These are phyloP conservation scores for Euwallacea similis DNA, from an alignment of 1,140 invertebrate species.

Conservation along the genomic window DNA sequence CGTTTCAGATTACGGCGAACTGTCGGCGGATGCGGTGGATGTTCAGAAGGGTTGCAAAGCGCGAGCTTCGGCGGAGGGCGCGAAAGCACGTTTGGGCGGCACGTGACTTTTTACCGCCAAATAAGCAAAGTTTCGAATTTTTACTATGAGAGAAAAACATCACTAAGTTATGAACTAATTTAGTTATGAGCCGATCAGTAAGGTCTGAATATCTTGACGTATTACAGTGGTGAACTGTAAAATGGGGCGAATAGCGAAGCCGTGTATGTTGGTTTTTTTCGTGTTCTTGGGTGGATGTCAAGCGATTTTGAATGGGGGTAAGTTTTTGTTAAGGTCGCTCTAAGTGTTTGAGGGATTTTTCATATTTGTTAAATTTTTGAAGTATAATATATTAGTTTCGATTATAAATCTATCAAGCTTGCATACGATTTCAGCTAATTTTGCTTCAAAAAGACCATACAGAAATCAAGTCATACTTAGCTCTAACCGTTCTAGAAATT, in stretches of 20 bases:
- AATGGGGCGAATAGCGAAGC: background rate
- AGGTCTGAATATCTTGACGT: background rate
- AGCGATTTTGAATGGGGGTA: slow-evolving; percentile 26
- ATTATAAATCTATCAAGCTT: too few relatives aligned
- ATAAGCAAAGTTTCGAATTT: too few relatives aligned
- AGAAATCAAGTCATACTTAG: too few relatives aligned
- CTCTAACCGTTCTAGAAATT: too few relatives aligned
- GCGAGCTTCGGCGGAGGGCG: background rate
- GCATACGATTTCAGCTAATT: too few relatives aligned
- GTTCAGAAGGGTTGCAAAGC: background rate
- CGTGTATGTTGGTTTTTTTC: background rate
- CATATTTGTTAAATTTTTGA: too few relatives aligned
- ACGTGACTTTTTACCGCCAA: slow-evolving; percentile 3
- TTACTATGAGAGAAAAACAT: too few relatives aligned
- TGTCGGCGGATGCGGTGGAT: slow-evolving; percentile 26
- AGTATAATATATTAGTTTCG: too few relatives aligned
- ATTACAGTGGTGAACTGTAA: background rate
- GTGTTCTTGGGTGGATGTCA: slow-evolving; percentile 8
- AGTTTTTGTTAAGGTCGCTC: background rate
- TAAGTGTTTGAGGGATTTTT: too few relatives aligned
- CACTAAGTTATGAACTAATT: too few relatives aligned
- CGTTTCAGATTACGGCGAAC: slow-evolving; percentile 34
- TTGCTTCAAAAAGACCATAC: too few relatives aligned
- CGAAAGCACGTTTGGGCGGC: background rate
- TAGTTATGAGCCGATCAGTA: too few relatives aligned